Evolutionary conservation across 2,113 vertebrate genomes (phyloP).

Genomic region (Thermophis baileyi): DNA sequence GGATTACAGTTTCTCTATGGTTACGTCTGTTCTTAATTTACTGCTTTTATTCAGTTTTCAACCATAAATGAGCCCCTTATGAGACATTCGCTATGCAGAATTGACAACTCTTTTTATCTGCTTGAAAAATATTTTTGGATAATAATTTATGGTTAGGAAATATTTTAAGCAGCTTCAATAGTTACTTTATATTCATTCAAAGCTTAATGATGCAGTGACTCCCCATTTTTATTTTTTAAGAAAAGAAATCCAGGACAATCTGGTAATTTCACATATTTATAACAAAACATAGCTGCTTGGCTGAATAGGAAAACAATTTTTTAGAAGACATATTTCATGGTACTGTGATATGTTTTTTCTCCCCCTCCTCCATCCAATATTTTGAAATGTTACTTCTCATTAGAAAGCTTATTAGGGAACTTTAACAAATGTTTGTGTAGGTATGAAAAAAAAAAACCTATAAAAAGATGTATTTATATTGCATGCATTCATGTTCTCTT

Average conservation of each 20-base stretch:
- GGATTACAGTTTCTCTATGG: slow-evolving; percentile 82
- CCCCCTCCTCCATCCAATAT: neutral
- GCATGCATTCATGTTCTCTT: slow-evolving; percentile 61
- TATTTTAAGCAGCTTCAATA: slow-evolving; percentile 78
- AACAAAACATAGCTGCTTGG: slow-evolving; percentile 62
- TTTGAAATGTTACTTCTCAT: slow-evolving; percentile 54
- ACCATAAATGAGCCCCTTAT: slow-evolving; percentile 84
- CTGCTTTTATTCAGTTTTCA: slow-evolving; percentile 83
- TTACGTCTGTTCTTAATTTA: slow-evolving; percentile 82
- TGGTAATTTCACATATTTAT: slow-evolving; percentile 71
- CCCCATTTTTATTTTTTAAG: slow-evolving; percentile 36
- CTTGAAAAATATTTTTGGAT: slow-evolving; percentile 84
- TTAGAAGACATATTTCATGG: slow-evolving; percentile 62
- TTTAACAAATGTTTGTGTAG: slow-evolving; percentile 50
- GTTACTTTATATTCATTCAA: slow-evolving; percentile 74
- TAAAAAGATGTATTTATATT: slow-evolving; percentile 50
- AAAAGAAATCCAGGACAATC: slow-evolving; percentile 58
- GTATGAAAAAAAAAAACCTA: slow-evolving; percentile 29
- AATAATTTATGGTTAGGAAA: slow-evolving; percentile 84
- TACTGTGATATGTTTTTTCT: slow-evolving; percentile 51
- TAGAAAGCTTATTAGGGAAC: slow-evolving; percentile 59
- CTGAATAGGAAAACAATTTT: slow-evolving; percentile 63
- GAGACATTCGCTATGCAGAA: slow-evolving; percentile 79
- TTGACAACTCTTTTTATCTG: slow-evolving; percentile 87
- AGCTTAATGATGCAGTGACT: slow-evolving; percentile 71